Evolutionary conservation across 2,888 invertebrate species (phyloP), one percentile per base, ranked within the genome.

Genomic region (Lochmaea capreae): DNA sequence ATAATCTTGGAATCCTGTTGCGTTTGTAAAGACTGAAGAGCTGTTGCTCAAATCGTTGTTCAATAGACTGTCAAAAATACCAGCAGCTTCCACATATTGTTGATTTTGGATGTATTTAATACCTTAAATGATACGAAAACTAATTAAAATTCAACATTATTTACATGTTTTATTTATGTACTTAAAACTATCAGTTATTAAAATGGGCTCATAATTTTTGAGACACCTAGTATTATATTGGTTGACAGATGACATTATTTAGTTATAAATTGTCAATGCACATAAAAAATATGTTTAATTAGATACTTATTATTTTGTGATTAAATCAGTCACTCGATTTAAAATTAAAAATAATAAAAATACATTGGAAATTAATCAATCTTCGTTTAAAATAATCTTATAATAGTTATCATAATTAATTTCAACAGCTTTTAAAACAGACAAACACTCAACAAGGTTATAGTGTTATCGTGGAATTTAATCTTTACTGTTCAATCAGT

Each of bases 1-100:
- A 81, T 94, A 94, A 81, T 92, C 93, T 33, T 91, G 87, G 72
- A 94, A 94, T 0, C 95, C 95, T 2, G 95, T 94, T 78, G 92
- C 87, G 82, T 95, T 94, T 78, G 89, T 90, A 82, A 94, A 95
- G 14, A 93, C 83, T 1, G 94, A 92, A 83, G 84, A 86, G 1
- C 88, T 86, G 52, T 88, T 85, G 63, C 87, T 90, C 67, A 93
- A 87, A 84, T 94, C 94, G 18, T 92, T 92, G 82, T 94, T 92
- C 52, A 96, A 86, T 0, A 96, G 86, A 1, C 87, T 85, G 83
- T 95, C 94, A 83, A 95, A 95, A 0, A 91, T 86, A 67, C 93
- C 87, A 83, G 93, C 95, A 0, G 95, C 95, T 76, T 93, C 89
- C 0, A 88, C 84, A 89, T 90, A 95, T 76, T 94, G 88, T 65